Conservation (phyloP, 2,113 vertebrate genomes). For the Nesogale talazaci region DNA sequence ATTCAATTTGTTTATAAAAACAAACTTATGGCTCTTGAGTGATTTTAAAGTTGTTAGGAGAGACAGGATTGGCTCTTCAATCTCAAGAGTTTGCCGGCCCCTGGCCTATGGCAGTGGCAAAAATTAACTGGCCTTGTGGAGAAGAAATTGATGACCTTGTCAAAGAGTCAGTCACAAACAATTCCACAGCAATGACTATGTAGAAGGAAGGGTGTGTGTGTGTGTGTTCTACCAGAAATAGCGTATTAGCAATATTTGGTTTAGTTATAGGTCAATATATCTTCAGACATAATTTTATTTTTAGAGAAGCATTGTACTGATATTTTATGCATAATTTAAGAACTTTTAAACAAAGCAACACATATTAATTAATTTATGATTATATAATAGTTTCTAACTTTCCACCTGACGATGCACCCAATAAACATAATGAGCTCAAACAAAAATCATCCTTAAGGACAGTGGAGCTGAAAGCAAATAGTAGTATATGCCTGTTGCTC, state of each 20-base stretch:
- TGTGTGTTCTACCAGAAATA: conserved; percentile 8
- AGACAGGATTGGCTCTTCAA: too few species aligned
- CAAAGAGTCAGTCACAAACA: background rate
- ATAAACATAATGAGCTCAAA: background rate
- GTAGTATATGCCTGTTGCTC: conserved; percentile 5
- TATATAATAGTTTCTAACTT: conserved; percentile 15
- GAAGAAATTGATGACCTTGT: background rate
- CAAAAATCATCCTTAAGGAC: conserved; percentile 1
- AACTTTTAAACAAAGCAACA: background rate
- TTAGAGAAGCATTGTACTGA: background rate
- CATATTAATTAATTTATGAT: background rate
- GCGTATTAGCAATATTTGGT: background rate
- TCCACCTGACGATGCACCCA: background rate
- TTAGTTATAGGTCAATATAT: conserved; percentile 23
- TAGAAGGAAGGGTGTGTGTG: background rate
- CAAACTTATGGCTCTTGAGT: too few species aligned
- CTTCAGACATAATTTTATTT: conserved; percentile 2
- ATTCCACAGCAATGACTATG: background rate
- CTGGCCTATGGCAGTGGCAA: background rate
- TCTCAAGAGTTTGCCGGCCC: too few species aligned
- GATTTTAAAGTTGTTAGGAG: too few species aligned
- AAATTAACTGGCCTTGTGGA: background rate
- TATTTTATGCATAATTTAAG: conserved; percentile 22
- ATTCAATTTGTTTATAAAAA: too few species aligned
- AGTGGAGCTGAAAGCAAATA: background rate